phyloP scores from a whole-genome alignment of 2,888 invertebrate species.

The Prosopocoilus inquinatus region DNA sequence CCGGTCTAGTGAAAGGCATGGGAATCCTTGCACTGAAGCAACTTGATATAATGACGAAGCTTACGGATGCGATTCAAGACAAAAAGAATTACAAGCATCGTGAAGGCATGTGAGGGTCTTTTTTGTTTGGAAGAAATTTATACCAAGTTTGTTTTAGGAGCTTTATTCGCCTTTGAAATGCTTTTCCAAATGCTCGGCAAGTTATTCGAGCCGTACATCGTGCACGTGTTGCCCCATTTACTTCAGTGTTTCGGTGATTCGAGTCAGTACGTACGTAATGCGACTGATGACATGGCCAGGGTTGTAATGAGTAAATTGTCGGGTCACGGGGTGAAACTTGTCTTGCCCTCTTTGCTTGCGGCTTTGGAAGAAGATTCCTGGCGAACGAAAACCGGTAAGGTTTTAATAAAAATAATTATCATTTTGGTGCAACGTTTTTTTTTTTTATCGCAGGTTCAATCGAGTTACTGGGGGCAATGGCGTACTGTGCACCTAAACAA shows the following conservation, averaged over 20 bases:
- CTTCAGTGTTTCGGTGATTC: conserved; percentile 94
- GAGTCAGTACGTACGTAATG: conserved; percentile 92
- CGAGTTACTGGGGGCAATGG: conserved; percentile 96
- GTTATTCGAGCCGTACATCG: conserved; percentile 97
- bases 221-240: conserved; percentile 93
- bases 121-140: background rate
- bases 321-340: conserved; percentile 96
- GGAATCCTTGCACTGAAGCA: conserved; percentile 95
- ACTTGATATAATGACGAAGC: conserved; percentile 90
- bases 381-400: conserved; percentile 88
- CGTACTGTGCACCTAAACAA: conserved; percentile 98
- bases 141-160: conserved; percentile 56
- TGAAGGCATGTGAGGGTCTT: conserved; percentile 62
- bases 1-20: conserved; percentile 94
- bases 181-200: conserved; percentile 92
- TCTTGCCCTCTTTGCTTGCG: conserved; percentile 87
- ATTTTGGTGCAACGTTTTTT: background rate
- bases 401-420: conserved; percentile 5
- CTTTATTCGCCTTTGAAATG: conserved; percentile 97
- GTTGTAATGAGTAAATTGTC: conserved; percentile 94
- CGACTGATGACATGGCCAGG: conserved; percentile 94
- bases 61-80: conserved; percentile 92
- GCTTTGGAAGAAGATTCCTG: conserved; percentile 98
- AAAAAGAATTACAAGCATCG: conserved; percentile 93
- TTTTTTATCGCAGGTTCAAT: conserved; percentile 71